Conservation (phyloP, 2,113 vertebrate genomes). For the Lophura nycthemera region DNA sequence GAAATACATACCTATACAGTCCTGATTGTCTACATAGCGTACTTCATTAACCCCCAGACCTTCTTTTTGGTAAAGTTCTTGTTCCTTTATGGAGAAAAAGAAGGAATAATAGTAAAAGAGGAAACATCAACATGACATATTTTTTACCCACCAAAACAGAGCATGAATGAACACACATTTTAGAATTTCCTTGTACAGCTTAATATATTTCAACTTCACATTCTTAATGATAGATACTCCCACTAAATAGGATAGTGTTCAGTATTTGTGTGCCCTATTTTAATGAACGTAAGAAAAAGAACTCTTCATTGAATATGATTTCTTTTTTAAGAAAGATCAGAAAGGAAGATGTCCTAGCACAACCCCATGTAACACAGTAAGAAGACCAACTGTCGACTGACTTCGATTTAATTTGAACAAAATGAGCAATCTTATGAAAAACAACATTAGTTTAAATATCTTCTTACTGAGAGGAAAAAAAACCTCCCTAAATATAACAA, state of each 20-base stretch:
- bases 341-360: background rate
- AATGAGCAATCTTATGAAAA: background rate
- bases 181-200: background rate
- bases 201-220: background rate
- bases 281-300: background rate
- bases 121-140: background rate
- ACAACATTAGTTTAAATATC: background rate
- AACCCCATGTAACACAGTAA: background rate
- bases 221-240: background rate
- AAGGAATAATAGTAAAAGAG: background rate
- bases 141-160: background rate
- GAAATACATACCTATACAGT: slow-evolving; percentile 91
- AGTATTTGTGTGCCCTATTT: background rate
- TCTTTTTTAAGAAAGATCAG: background rate
- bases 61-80: slow-evolving; percentile 96
- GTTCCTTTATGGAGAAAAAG: slow-evolving; percentile 82
- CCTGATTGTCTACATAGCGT: slow-evolving; percentile 98
- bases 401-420: background rate
- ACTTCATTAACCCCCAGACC: slow-evolving; percentile 97
- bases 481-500: background rate
- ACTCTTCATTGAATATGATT: background rate
- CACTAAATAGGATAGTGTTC: background rate
- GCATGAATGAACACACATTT: background rate
- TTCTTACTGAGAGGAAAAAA: background rate
- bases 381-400: background rate